phyloP scores from a whole-genome alignment of 1,140 invertebrate genomes.

The Anastrepha obliqua region DNA sequence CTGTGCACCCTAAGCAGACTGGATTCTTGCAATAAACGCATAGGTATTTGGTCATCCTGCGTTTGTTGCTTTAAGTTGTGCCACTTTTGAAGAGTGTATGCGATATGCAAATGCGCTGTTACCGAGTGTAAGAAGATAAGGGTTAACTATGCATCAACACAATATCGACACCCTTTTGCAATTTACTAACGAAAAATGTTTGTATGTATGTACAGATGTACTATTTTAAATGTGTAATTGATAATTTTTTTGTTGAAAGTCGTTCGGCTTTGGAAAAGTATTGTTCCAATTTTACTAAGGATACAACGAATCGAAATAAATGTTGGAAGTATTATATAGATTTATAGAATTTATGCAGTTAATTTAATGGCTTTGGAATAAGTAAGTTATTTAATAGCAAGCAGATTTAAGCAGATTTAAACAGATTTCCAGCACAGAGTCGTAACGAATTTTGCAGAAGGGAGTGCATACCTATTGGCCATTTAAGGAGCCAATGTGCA shows the following conservation, averaged over 20 bases:
- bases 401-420: too few species aligned
- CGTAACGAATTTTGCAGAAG: too few species aligned
- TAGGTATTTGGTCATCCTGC: too few species aligned
- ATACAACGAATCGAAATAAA: constrained; percentile 36
- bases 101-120: neutral
- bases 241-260: neutral
- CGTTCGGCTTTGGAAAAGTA: neutral
- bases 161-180: constrained; percentile 8
- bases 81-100: too few species aligned
- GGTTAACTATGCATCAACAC: neutral
- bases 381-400: neutral
- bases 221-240: constrained; percentile 12
- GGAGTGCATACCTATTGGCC: too few species aligned
- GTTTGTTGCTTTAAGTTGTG: too few species aligned
- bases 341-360: neutral
- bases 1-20: too few species aligned
- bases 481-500: too few species aligned
- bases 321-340: constrained; percentile 28
- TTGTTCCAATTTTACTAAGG: neutral
- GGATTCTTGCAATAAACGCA: too few species aligned
- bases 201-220: neutral
- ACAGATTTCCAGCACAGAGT: too few species aligned
- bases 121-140: neutral
- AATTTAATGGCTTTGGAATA: neutral
- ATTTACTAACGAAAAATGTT: constrained; percentile 19